phyloP scores from a whole-genome alignment of 1,140 invertebrate genomes.

The Pseudomyrmex pallidus region DNA sequence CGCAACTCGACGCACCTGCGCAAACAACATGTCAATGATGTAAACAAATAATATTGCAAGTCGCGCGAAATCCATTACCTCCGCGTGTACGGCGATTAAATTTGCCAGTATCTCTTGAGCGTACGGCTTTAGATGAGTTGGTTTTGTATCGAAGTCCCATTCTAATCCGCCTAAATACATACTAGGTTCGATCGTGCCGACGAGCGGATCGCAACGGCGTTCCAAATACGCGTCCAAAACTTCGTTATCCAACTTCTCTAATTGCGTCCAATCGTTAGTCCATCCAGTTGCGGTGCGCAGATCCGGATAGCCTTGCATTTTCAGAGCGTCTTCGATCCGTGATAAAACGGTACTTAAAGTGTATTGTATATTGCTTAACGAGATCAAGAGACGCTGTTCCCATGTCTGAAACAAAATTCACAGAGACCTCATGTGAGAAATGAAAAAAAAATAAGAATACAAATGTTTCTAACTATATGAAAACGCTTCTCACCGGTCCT shows the following conservation, averaged over 20 bases:
- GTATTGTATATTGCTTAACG: slow-evolving; percentile 95
- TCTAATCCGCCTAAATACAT: slow-evolving; percentile 97
- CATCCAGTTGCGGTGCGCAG: slow-evolving; percentile 80
- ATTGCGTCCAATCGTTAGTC: slow-evolving; percentile 83
- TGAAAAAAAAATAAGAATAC: too few species aligned
- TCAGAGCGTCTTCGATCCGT: slow-evolving; percentile 86
- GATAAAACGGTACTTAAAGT: slow-evolving; percentile 91
- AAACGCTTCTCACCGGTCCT: slow-evolving; percentile 73
- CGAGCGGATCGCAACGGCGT: slow-evolving; percentile 95
- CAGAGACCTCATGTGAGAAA: neutral
- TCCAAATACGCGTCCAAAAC: slow-evolving; percentile 95
- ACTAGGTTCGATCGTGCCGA: slow-evolving; percentile 96
- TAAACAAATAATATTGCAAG: neutral
- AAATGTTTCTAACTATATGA: too few species aligned
- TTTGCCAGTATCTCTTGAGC: slow-evolving; percentile 97
- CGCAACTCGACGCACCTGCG: slow-evolving; percentile 92
- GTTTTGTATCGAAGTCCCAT: slow-evolving; percentile 91
- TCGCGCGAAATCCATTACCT: slow-evolving; percentile 86
- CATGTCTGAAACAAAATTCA: slow-evolving; percentile 86
- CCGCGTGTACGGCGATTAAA: slow-evolving; percentile 96
- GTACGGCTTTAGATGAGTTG: slow-evolving; percentile 93
- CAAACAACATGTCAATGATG: slow-evolving; percentile 36
- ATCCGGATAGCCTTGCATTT: slow-evolving; percentile 80
- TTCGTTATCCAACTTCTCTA: slow-evolving; percentile 89
- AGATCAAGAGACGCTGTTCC: slow-evolving; percentile 93